Conservation (phyloP, 2,888 invertebrate species). For the Helobdella robusta region DNA sequence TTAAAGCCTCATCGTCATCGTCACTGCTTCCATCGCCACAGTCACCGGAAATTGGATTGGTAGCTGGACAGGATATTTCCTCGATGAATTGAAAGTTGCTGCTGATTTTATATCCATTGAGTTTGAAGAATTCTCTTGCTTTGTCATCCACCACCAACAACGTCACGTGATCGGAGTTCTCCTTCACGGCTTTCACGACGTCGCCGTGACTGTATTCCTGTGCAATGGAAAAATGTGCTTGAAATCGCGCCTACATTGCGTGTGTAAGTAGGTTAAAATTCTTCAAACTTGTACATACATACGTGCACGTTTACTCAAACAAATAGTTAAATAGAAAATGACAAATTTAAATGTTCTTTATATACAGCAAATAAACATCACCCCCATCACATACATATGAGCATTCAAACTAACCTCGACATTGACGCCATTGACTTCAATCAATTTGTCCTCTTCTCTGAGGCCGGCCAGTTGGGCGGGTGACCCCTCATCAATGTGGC, state of each 20-base stretch:
- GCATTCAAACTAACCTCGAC: conserved; percentile 30
- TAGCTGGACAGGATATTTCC: conserved; percentile 21
- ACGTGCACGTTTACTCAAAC: no score
- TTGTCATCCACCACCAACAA: conserved; percentile 26
- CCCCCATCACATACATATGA: no score
- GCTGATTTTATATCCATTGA: conserved; percentile 4
- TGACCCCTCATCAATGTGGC: conserved; percentile 70
- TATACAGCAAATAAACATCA: no score
- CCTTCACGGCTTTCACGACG: conserved; percentile 85
- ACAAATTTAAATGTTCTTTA: no score
- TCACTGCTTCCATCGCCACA: no score
- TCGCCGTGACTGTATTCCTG: conserved; percentile 52
- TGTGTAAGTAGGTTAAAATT: no score
- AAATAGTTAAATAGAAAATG: no score
- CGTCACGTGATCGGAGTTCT: conserved; percentile 57
- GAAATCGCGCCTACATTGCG: background rate
- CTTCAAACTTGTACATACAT: no score
- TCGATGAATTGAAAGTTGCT: conserved; percentile 3
- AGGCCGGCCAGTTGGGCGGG: conserved; percentile 58
- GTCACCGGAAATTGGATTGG: conserved; percentile 9
- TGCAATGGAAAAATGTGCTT: background rate
- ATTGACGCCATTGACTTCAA: conserved; percentile 54
- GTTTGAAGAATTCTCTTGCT: conserved; percentile 25
- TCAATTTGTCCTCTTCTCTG: conserved; percentile 69
- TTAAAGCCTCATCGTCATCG: no score